Conservation (phyloP, 2,113 vertebrate genomes). For the Ciconia boyciana region DNA sequence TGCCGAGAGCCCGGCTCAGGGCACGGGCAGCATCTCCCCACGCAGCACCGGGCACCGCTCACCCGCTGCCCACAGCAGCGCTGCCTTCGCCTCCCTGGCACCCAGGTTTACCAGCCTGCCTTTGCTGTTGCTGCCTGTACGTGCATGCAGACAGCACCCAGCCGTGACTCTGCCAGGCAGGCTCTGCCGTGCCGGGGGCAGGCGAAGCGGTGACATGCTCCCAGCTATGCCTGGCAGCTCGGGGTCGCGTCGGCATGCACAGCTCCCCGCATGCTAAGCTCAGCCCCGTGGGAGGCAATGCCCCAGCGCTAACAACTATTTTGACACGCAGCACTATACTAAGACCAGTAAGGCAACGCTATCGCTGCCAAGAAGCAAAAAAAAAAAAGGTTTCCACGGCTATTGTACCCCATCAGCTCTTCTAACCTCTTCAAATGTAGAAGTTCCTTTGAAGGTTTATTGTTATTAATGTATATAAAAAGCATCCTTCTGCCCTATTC, state of each 20-base stretch:
- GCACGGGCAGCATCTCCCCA: not conserved
- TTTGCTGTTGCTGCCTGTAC: not conserved
- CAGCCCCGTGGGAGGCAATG: not conserved
- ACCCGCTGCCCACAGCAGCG: fast-evolving
- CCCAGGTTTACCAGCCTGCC: fast-evolving
- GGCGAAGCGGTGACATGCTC: fast-evolving
- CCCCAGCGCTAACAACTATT: not conserved
- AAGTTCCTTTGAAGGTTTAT: not conserved
- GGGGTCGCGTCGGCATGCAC: fast-evolving
- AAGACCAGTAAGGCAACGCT: not conserved
- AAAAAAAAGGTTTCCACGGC: not conserved
- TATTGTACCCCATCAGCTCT: not conserved
- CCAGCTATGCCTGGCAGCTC: not conserved
- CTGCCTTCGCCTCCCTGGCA: not conserved
- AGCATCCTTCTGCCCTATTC: not conserved
- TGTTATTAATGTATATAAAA: not conserved
- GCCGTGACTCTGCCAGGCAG: not conserved
- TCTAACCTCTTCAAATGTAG: not conserved
- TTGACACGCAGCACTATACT: not conserved
- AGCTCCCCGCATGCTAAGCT: not conserved
- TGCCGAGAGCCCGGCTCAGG: fast-evolving
- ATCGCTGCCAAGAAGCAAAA: not conserved
- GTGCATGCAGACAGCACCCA: not conserved
- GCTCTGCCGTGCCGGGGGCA: not conserved
- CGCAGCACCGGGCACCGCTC: not conserved